phyloP scores from a whole-genome alignment of 2,797 vertebrate genomes.

The Synanceia verrucosa region DNA sequence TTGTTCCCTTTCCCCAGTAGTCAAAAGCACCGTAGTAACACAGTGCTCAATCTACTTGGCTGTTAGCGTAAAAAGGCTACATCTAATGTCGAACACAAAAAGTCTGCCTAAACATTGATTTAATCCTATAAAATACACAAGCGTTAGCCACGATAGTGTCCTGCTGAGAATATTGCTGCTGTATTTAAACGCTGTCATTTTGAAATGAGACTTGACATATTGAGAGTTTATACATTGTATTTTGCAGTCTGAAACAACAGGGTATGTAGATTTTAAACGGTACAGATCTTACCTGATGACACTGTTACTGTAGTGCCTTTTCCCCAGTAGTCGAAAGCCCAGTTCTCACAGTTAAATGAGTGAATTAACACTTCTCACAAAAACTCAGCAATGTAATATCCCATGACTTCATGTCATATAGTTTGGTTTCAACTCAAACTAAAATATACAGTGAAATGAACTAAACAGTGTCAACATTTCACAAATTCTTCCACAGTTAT shows the following conservation, averaged over 20 bases:
- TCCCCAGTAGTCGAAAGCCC: slow-evolving; percentile 74
- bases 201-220: neutral
- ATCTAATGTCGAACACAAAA: neutral
- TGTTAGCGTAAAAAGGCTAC: slow-evolving; percentile 23
- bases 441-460: neutral
- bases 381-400: slow-evolving; percentile 22
- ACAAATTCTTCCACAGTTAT: neutral
- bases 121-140: neutral
- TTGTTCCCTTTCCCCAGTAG: slow-evolving; percentile 51
- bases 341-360: slow-evolving; percentile 44
- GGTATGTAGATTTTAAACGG: neutral
- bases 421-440: neutral
- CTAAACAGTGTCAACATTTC: neutral
- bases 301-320: slow-evolving; percentile 73
- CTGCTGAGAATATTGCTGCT: neutral
- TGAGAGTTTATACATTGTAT: neutral
- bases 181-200: neutral
- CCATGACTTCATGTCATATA: neutral
- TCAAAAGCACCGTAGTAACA: slow-evolving; percentile 29
- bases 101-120: neutral
- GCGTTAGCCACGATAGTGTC: neutral
- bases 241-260: neutral
- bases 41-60: slow-evolving; percentile 24
- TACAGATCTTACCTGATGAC: slow-evolving; percentile 68
- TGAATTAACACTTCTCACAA: slow-evolving; percentile 16